These are phyloP conservation scores for Meloe dianella DNA, from an alignment of 2,888 invertebrate genomes.

Conservation along the genomic window DNA sequence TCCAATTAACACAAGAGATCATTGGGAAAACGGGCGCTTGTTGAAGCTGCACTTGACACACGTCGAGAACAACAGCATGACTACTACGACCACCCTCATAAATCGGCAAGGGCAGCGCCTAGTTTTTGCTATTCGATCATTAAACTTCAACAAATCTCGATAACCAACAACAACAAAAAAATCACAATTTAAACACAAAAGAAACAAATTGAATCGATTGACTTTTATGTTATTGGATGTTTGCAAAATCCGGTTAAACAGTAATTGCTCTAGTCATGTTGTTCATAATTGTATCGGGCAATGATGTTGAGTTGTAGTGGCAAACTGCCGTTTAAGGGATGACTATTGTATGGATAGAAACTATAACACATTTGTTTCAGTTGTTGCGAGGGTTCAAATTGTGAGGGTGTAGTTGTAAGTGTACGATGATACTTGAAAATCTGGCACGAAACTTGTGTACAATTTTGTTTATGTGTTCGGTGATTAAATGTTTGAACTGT, in stretches of 20 bases:
- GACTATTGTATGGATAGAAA: conserved; percentile 39
- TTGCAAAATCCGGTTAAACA: conserved; percentile 51
- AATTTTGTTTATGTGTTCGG: conserved; percentile 45
- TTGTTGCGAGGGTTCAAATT: conserved; percentile 20
- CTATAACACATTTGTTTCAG: conserved; percentile 46
- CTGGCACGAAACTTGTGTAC: conserved; percentile 42
- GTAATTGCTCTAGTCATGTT: conserved; percentile 57
- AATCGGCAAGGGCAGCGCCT: neutral
- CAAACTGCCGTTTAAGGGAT: conserved; percentile 37
- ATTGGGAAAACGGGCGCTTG: conserved; percentile 50
- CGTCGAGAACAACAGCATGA: conserved; percentile 53
- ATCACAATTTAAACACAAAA: neutral
- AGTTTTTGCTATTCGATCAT: neutral
- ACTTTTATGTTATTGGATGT: neutral
- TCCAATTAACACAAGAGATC: conserved; percentile 59
- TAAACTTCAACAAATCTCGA: conserved; percentile 10
- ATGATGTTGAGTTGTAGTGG: conserved; percentile 34
- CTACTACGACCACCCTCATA: conserved; percentile 29
- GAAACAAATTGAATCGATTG: neutral
- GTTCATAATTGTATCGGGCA: conserved; percentile 41
- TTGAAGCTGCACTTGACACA: conserved; percentile 59
- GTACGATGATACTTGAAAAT: conserved; percentile 49
- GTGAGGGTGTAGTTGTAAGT: conserved; percentile 35
- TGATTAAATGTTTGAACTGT: conserved; percentile 10
- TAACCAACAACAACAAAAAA: neutral